A percentile compares a stretch with the other conserved stretches of the same genome.
phyloP scores from a whole-genome alignment of 2,888 invertebrate genomes.

The Eupeodes luniger region DNA sequence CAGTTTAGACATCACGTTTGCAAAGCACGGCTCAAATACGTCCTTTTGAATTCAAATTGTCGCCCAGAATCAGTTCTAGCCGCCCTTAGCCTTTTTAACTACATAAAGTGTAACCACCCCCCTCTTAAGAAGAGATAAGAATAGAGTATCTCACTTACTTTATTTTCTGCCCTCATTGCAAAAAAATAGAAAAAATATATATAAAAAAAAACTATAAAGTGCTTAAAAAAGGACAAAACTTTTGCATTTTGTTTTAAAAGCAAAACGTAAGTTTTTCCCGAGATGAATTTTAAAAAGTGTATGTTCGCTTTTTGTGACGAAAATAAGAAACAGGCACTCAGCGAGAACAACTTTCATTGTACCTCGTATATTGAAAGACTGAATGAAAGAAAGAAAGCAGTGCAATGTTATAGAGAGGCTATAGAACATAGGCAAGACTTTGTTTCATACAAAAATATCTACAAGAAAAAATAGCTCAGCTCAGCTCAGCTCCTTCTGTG shows the following conservation, averaged over 20 bases:
- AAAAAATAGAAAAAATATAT: too few relatives aligned
- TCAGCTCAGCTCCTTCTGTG: constrained; percentile 14
- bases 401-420: constrained; percentile 34
- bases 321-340: constrained; percentile 46
- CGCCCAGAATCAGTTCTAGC: constrained; percentile 59
- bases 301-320: constrained; percentile 34
- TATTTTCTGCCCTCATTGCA: constrained; percentile 17
- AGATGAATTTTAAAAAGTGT: constrained; percentile 61
- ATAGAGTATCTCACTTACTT: constrained; percentile 22
- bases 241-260: constrained; percentile 56
- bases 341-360: constrained; percentile 41
- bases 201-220: constrained; percentile 45
- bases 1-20: constrained; percentile 51
- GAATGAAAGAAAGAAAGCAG: constrained; percentile 14
- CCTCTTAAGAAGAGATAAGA: neutral
- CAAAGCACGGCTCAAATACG: constrained; percentile 48
- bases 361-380: too few relatives aligned
- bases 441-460: constrained; percentile 1
- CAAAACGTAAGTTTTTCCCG: constrained; percentile 54
- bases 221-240: constrained; percentile 65
- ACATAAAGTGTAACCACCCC: too few relatives aligned
- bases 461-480: neutral
- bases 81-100: neutral
- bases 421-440: constrained; percentile 24
- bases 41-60: constrained; percentile 67